Base-by-base conservation (phyloP, 1,140 invertebrate genomes). In the Papilio dardanus region DNA sequence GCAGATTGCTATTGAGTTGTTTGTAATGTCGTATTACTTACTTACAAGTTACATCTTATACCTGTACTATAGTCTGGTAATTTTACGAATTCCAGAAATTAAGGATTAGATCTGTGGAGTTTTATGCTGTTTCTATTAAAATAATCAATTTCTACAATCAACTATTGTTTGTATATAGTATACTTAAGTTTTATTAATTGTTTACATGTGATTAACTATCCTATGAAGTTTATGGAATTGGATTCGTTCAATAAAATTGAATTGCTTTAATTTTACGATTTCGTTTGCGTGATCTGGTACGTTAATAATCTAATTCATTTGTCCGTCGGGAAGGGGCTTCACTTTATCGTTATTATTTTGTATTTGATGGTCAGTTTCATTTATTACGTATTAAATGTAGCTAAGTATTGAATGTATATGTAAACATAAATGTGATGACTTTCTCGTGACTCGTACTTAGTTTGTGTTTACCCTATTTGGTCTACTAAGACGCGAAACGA, bases 241-340 rank as follows among this genome's bases (percentile, higher is more conserved):
- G 77, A 86, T 87, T 87, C 83, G 91, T 92, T 90, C 90, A 81
- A 90, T 80, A 76, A 87, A 88, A 91, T 93, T 90, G 91, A 87
- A 86, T 92, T 86, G 85, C 85, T 88, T 87, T 87, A 88, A 89
- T 91, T 92, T 92, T 91, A 91, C 87, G 88, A 91, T 93, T 93
- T 88, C 87, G 88, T 92, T 92, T 91, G 91, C 91, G 91, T 93
- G 91, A 91, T 92, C 83, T 89, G 83, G 85, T 87, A 87, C 90
- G 85, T 86, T 91, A 89, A 92, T 92, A 92, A 92, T 90, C 80
- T 91, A 89, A 91, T 92, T 90, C 88, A 91, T 89, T 89, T 78
- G 88, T 93, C 88, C 91, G 89, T 87, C 86, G 90, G 90, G 88
- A 91, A 81, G 84, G 87, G 86, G 81, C 81, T 83, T 82, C 76